phyloP scores from a whole-genome alignment of 2,888 invertebrate genomes.

The Pantelozetes paolii region DNA sequence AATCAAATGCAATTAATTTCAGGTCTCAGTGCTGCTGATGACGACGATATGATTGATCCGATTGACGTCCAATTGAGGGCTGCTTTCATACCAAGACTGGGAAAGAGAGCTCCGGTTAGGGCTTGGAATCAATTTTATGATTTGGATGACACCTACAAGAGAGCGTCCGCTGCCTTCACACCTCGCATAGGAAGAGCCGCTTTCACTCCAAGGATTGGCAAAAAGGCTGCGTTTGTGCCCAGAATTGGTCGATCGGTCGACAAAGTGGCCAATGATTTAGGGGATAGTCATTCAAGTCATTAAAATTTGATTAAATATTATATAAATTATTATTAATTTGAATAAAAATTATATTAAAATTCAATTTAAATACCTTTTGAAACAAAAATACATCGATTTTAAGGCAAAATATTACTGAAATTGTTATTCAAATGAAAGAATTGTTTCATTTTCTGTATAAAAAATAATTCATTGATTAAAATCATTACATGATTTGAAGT shows the following conservation, averaged over 20 bases:
- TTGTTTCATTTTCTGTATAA: too few species aligned
- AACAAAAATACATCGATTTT: not conserved
- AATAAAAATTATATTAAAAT: not conserved
- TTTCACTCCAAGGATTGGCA: conserved; percentile 44
- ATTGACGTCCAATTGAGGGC: conserved; percentile 43
- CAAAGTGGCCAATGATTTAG: not conserved
- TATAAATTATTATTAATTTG: not conserved
- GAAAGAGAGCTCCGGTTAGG: conserved; percentile 21
- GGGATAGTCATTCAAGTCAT: not conserved
- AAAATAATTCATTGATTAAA: too few species aligned
- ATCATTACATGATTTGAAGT: too few species aligned
- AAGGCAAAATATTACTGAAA: too few species aligned
- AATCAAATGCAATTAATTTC: conserved; percentile 20
- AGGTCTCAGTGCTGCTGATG: conserved; percentile 7
- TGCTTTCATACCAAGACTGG: conserved; percentile 41
- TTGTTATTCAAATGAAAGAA: too few species aligned
- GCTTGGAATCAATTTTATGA: conserved; percentile 1
- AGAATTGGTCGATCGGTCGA: conserved; percentile 41
- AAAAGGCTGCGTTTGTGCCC: conserved; percentile 39
- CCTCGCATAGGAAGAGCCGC: conserved; percentile 43
- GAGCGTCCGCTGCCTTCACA: conserved; percentile 39
- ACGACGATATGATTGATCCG: conserved; percentile 39
- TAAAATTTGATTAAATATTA: not conserved
- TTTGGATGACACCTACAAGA: conserved; percentile 11
- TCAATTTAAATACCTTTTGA: not conserved